Evolutionary conservation across 2,888 invertebrate species (phyloP).

Genomic region (Pollenia angustigena): DNA sequence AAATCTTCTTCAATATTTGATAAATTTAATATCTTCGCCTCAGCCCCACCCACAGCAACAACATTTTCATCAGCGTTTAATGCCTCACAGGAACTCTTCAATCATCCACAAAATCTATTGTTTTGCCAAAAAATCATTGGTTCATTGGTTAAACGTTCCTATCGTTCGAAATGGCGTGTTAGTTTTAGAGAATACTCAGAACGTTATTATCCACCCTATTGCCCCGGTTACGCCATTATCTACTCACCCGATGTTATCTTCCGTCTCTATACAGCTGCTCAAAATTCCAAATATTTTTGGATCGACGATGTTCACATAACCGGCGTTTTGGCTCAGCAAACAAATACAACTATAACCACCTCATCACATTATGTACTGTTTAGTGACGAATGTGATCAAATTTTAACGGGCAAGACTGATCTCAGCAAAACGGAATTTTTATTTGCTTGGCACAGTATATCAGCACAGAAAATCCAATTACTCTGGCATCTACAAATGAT

Average conservation of each 20-base stretch:
- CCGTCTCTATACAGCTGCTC: constrained; percentile 86
- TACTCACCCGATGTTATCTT: constrained; percentile 88
- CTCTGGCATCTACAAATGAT: constrained; percentile 83
- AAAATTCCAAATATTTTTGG: constrained; percentile 90
- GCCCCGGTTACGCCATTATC: constrained; percentile 89
- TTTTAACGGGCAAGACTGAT: constrained; percentile 78
- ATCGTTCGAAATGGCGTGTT: constrained; percentile 91
- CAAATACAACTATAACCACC: constrained; percentile 85
- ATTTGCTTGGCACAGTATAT: constrained; percentile 83
- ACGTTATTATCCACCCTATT: constrained; percentile 89
- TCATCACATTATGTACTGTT: constrained; percentile 78
- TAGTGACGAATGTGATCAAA: constrained; percentile 73
- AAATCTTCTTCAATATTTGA: constrained; percentile 56
- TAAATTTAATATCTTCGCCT: constrained; percentile 51
- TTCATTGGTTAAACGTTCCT: constrained; percentile 86
- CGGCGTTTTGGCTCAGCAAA: constrained; percentile 86
- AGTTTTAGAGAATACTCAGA: constrained; percentile 87
- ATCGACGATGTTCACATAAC: constrained; percentile 93
- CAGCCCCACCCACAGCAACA: constrained; percentile 1
- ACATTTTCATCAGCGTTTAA: constrained; percentile 67
- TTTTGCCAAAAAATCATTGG: constrained; percentile 86
- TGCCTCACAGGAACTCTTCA: constrained; percentile 71
- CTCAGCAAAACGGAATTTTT: constrained; percentile 80
- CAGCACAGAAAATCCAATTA: constrained; percentile 83
- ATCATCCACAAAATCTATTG: constrained; percentile 85